Base-by-base conservation (phyloP, 1,140 invertebrate species). In the Formica exsecta region DNA sequence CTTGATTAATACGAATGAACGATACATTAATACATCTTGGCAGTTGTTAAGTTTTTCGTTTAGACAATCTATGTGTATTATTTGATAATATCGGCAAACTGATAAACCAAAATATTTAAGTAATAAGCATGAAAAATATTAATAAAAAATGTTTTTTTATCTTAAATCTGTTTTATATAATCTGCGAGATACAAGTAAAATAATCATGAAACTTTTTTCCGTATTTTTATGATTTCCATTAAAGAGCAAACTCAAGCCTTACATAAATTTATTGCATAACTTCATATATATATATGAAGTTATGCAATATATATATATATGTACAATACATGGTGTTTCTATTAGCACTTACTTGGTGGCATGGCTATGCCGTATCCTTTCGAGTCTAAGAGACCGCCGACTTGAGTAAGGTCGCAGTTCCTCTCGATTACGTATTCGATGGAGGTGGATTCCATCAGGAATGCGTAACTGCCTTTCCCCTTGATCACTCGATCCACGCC, bases 281-380 rank as follows among this genome's bases (percentile, higher is more conserved):
- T 13, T 25, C 32, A 22, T 41, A 13, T 36, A 41, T 29, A 29
- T 29, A 29, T 29, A 29, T 29, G 1, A 29, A 29, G 25, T 29
- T 29, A 29, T 29, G 25, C 25, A 29, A 29, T 29, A 29, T 29
- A 38, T 32, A 41, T 19, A 38, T n/a, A 44, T 13, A 6, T 41
- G 36, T 54, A 54, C 29, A 29, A 29, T 29, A 29, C 25, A 29
- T 51, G n/a, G 36, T 25, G 19, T 59, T 61, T 74, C 22, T 36
- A 48, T 83, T 65, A 65, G 38, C 36, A 90, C 96, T 96, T 96
- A 98, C 98, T 98, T 92, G 98, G 98, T 57, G 98, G 98, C 95
- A 98, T 97, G n/a, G 98, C 98, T 83, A 99, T 98, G 64, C 98
- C 98, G 93, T 99, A 99, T 92, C 98, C 98, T 93, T 99, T 99